These are phyloP conservation scores for Neuroterus valhalla DNA, from an alignment of 1,140 invertebrate species.

Conservation along the genomic window DNA sequence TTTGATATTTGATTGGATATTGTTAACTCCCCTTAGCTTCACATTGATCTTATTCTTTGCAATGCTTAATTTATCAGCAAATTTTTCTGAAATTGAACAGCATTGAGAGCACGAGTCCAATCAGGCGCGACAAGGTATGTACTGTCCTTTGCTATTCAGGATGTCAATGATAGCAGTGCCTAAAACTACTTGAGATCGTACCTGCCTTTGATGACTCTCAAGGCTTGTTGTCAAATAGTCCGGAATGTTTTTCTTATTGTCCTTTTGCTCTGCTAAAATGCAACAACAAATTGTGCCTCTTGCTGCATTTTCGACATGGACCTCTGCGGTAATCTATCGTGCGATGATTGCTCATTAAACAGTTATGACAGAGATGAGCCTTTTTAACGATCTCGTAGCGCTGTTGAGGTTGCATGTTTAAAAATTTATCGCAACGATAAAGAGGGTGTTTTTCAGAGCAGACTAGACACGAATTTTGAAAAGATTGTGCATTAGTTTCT, in stretches of 20 bases:
- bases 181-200: background rate
- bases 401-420: slow-evolving; percentile 28
- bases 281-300: too few relatives aligned
- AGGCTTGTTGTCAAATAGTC: too few relatives aligned
- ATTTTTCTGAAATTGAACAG: background rate
- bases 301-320: too few relatives aligned
- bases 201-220: background rate
- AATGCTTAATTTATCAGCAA: background rate
- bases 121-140: background rate
- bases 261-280: too few relatives aligned
- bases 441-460: slow-evolving; percentile 35
- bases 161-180: background rate
- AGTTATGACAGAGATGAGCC: slow-evolving; percentile 40
- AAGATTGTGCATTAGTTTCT: slow-evolving; percentile 9
- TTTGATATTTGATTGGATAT: background rate
- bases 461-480: slow-evolving; percentile 35
- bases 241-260: too few relatives aligned
- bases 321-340: too few relatives aligned
- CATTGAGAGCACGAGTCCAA: background rate
- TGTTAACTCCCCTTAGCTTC: background rate
- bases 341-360: too few relatives aligned
- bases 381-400: slow-evolving; percentile 35
- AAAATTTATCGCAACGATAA: slow-evolving; percentile 33
- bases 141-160: background rate
- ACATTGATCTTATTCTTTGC: background rate